Conservation (phyloP, 2,113 vertebrate genomes). For the Dipodomys ordii region DNA sequence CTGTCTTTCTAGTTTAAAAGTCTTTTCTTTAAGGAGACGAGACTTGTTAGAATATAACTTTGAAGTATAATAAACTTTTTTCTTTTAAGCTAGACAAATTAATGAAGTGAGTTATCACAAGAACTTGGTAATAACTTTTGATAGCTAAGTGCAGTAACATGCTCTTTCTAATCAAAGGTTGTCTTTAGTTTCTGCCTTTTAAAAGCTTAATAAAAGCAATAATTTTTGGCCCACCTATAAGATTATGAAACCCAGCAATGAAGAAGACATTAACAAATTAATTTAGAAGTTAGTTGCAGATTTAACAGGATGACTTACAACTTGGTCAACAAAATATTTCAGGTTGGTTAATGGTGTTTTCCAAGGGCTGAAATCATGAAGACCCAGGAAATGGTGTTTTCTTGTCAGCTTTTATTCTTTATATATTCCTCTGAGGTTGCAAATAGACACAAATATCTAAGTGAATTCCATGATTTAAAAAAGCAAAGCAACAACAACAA, state of each 20-base stretch:
- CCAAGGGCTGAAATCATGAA: conserved; percentile 51
- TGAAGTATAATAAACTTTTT: conserved; percentile 57
- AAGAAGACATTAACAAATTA: conserved; percentile 76
- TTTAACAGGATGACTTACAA: conserved; percentile 70
- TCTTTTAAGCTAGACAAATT: conserved; percentile 64
- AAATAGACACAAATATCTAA: conserved; percentile 50
- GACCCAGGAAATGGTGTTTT: conserved; percentile 43
- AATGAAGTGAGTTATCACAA: conserved; percentile 51
- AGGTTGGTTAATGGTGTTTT: conserved; percentile 67
- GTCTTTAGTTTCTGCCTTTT: conserved; percentile 63
- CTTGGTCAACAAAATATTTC: conserved; percentile 76
- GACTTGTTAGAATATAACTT: conserved; percentile 26
- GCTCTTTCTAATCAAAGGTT: conserved; percentile 59
- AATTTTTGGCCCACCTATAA: conserved; percentile 63
- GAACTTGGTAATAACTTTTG: conserved; percentile 63
- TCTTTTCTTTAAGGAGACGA: conserved; percentile 57
- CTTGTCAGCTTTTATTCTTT: conserved; percentile 52
- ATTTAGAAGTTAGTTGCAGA: conserved; percentile 79
- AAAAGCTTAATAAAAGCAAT: conserved; percentile 72
- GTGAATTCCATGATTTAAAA: conserved; percentile 8
- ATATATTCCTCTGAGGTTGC: conserved; percentile 46
- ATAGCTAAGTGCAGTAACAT: conserved; percentile 55
- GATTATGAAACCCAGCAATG: conserved; percentile 72
- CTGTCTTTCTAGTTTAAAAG: conserved; percentile 48
- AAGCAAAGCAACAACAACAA: not conserved